These are phyloP conservation scores for Etheostoma spectabile DNA, from an alignment of 2,113 vertebrate species.

Conservation along the genomic window DNA sequence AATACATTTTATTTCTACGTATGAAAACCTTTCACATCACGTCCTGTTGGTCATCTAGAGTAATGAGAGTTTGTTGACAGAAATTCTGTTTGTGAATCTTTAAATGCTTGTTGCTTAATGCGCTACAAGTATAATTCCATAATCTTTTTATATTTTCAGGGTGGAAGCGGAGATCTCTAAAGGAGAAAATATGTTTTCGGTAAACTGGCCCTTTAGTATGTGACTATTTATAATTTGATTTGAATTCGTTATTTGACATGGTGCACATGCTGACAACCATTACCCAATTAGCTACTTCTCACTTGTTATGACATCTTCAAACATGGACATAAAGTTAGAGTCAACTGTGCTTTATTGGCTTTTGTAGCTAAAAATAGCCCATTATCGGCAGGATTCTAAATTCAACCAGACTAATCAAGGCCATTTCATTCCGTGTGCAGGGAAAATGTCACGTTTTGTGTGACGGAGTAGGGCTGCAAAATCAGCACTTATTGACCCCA, in stretches of 20 bases:
- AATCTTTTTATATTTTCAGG: not conserved
- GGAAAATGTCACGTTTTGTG: constrained; percentile 49
- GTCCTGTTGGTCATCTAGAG: too few relatives aligned
- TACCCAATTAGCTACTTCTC: not conserved
- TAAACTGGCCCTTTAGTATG: not conserved
- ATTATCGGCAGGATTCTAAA: constrained; percentile 47
- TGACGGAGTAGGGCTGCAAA: constrained; percentile 33
- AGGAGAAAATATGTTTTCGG: not conserved
- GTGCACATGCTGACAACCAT: not conserved
- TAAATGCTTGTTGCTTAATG: not conserved
- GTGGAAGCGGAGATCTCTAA: not conserved
- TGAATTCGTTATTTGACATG: not conserved
- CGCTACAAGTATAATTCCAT: too few relatives aligned
- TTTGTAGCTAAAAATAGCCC: constrained; percentile 56
- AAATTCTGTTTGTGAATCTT: not conserved
- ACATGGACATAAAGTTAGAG: constrained; percentile 2
- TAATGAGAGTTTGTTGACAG: not conserved
- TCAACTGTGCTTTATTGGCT: constrained; percentile 14
- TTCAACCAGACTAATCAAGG: constrained; percentile 43
- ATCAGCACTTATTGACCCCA: constrained; percentile 69
- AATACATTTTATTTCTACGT: too few relatives aligned
- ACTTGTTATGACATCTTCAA: not conserved
- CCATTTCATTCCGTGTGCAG: constrained; percentile 33
- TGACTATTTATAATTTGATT: not conserved
- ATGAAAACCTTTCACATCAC: too few relatives aligned